Evolutionary conservation across 2,888 invertebrate genomes (phyloP), one percentile per base, ranked within the genome.

Genomic region (Limnephilus auricula): DNA sequence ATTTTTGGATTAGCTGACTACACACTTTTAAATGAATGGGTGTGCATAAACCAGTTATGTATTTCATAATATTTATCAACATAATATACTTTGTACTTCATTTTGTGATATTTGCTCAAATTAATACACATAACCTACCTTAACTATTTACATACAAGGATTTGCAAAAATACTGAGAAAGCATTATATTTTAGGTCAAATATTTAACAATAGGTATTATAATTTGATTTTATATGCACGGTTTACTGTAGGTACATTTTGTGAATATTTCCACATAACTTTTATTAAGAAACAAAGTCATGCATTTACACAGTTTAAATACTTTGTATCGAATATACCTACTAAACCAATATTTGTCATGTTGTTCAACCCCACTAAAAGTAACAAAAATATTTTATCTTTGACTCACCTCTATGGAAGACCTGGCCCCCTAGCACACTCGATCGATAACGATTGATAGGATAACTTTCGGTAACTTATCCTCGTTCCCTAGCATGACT

Each of bases 61-160:
- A 65, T 65, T 25, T 65, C 65, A 6, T 0, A 9, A 0, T 65
- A 18, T 65, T 65, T 25, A 50, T 50, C 45, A 40, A 40, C 50
- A 50, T 18, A 50, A 50, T 18, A 50, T 50, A 18, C 50, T 18
- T 50, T 50, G 50, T 50, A 18, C 50, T 6, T 50, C 18, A 65
- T n/a, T 65, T 65, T 65, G 65, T n/a, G 65, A 65, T 65, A 65
- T 65, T 65, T n/a, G 65, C 65, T 65, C 65, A 65, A 65, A 65
- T 65, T n/a, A 9, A 65, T 65, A 65, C 25, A 25, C 6, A 2
- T 65, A 18, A 18, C 9, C 25, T 25, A 65, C 25, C n/a, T 10
- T 50, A n/a, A n/a, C 65, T 65, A 65, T 65, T 25, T 65, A 65
- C 65, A 65, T 25, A 65, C 25, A 25, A 65, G 9, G 25, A 25